phyloP scores from a whole-genome alignment of 2,888 invertebrate species.

The Bursaphelenchus okinawaensis region DNA sequence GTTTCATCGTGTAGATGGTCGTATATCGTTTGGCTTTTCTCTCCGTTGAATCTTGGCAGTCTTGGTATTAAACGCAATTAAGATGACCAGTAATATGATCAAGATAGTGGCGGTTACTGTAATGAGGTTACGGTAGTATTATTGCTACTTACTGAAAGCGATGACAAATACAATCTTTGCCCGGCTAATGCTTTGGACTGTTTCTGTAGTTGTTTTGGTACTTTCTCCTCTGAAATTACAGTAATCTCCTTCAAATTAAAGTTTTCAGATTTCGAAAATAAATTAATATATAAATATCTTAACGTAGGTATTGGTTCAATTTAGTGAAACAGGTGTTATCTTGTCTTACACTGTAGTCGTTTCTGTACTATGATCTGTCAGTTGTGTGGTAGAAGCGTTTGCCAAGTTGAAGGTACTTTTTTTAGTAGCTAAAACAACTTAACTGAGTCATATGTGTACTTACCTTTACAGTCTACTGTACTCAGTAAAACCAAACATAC shows the following conservation, averaged over 20 bases:
- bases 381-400: neutral
- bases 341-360: neutral
- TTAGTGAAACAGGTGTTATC: no score
- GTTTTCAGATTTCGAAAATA: no score
- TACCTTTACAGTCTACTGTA: neutral
- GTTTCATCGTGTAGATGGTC: neutral
- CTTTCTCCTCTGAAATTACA: neutral
- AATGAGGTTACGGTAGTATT: neutral
- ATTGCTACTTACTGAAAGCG: neutral
- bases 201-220: neutral
- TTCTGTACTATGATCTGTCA: neutral
- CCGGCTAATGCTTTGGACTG: neutral
- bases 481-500: neutral
- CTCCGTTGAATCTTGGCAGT: neutral
- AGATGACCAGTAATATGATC: neutral
- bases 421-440: slow-evolving; percentile 4
- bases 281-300: no score
- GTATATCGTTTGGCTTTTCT: neutral
- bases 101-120: neutral
- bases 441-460: neutral
- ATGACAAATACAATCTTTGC: neutral
- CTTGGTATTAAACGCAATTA: neutral
- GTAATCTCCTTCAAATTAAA: no score
- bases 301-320: no score
- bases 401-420: neutral